Conservation (phyloP, 1,140 invertebrate species). For the Apolygus lucorum region DNA sequence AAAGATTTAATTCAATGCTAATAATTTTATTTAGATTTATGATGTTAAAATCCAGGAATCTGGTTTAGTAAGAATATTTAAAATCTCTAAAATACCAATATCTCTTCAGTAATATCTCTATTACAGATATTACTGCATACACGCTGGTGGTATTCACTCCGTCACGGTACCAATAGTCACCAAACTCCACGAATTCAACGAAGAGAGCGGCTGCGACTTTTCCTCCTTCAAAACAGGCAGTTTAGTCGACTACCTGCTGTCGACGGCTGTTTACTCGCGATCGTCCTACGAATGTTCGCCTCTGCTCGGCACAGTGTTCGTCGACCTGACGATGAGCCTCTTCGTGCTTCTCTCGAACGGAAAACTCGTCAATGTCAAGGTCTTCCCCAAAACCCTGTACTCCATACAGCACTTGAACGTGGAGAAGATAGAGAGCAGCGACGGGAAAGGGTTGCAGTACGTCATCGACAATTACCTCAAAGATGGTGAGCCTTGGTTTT, state of each 20-base stretch:
- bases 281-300: conserved; percentile 45
- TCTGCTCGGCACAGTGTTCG: conserved; percentile 51
- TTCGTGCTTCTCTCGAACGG: conserved; percentile 51
- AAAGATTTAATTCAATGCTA: neutral
- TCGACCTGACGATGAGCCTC: conserved; percentile 52
- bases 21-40: no score
- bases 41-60: no score
- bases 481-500: neutral
- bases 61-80: no score
- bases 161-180: conserved; percentile 63
- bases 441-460: conserved; percentile 24
- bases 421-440: neutral
- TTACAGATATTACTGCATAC: conserved; percentile 65
- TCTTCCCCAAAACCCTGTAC: neutral
- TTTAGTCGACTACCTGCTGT: conserved; percentile 57
- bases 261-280: conserved; percentile 48
- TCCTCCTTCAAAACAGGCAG: conserved; percentile 40
- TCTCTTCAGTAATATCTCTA: no score
- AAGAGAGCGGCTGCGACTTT: conserved; percentile 45
- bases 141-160: conserved; percentile 73
- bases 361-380: conserved; percentile 45
- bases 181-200: conserved; percentile 52
- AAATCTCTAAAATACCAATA: no score
- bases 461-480: conserved; percentile 28
- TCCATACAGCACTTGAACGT: neutral